These are phyloP conservation scores for Apoderus coryli DNA, from an alignment of 2,888 invertebrate species.

Conservation along the genomic window DNA sequence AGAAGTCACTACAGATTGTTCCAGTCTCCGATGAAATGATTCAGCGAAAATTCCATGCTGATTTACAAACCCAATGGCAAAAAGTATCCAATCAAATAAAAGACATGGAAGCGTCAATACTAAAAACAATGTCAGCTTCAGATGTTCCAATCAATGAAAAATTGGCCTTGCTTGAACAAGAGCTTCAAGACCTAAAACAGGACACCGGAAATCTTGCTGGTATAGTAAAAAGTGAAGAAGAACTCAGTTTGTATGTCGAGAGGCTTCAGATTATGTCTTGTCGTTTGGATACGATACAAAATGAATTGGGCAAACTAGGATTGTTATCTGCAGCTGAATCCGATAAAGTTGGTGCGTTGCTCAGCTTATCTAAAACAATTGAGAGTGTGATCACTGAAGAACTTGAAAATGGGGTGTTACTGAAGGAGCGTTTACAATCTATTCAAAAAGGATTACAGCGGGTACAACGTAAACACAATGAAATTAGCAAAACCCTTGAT, in stretches of 20 bases:
- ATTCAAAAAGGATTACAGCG: conserved; percentile 57
- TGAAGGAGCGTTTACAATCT: conserved; percentile 60
- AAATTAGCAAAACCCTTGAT: conserved; percentile 45
- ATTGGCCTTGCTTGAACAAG: conserved; percentile 57
- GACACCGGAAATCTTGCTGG: conserved; percentile 59
- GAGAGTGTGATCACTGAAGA: conserved; percentile 63
- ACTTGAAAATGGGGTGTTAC: conserved; percentile 53
- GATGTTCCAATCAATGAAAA: conserved; percentile 63
- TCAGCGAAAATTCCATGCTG: conserved; percentile 63
- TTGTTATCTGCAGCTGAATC: conserved; percentile 59
- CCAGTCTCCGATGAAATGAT: conserved; percentile 75
- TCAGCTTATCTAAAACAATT: conserved; percentile 54
- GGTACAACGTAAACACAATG: conserved; percentile 52
- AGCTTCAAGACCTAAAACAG: conserved; percentile 56
- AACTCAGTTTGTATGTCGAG: conserved; percentile 67
- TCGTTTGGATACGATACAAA: conserved; percentile 63
- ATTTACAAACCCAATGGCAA: conserved; percentile 65
- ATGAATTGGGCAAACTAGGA: conserved; percentile 63
- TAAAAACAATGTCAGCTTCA: conserved; percentile 55
- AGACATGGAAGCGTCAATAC: conserved; percentile 49
- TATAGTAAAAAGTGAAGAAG: conserved; percentile 70
- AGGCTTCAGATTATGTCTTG: conserved; percentile 61
- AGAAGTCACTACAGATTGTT: conserved; percentile 61
- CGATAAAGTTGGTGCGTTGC: conserved; percentile 57
- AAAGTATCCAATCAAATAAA: conserved; percentile 48